Conservation (phyloP, 2,113 vertebrate genomes). For the Megalops atlanticus region DNA sequence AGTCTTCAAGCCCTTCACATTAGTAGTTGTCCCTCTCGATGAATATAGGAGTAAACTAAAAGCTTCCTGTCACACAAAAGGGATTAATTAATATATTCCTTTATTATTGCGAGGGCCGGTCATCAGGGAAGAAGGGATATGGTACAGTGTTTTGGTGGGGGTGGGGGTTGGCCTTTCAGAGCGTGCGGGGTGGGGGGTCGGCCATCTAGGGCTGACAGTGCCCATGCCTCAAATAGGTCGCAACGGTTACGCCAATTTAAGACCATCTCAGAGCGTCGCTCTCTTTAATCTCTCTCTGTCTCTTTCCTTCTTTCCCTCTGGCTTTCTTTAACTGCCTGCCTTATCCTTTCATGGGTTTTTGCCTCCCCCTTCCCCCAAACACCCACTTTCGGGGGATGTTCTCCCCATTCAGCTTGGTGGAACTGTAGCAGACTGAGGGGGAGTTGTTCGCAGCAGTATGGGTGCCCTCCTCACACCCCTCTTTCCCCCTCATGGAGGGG, state of each 20-base stretch:
- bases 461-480: neutral
- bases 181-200: neutral
- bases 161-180: too few relatives aligned
- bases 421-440: too few relatives aligned
- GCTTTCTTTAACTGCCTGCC: neutral
- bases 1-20: neutral
- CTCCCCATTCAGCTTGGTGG: neutral
- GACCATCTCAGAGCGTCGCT: constrained; percentile 52
- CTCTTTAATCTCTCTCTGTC: constrained; percentile 53
- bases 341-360: too few relatives aligned
- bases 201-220: neutral
- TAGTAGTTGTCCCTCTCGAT: neutral
- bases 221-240: neutral
- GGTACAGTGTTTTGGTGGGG: neutral
- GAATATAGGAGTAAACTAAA: neutral
- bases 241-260: neutral
- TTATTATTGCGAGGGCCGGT: constrained; percentile 6
- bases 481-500: too few relatives aligned
- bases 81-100: constrained; percentile 6
- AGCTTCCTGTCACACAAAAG: neutral
- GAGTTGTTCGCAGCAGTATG: too few relatives aligned
- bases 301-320: constrained; percentile 38
- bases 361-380: too few relatives aligned
- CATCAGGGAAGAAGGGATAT: neutral
- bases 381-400: constrained; percentile 49